Evolutionary conservation across 2,888 invertebrate species (phyloP), one percentile per base, ranked within the genome.

Genomic region (Andrena minutula): DNA sequence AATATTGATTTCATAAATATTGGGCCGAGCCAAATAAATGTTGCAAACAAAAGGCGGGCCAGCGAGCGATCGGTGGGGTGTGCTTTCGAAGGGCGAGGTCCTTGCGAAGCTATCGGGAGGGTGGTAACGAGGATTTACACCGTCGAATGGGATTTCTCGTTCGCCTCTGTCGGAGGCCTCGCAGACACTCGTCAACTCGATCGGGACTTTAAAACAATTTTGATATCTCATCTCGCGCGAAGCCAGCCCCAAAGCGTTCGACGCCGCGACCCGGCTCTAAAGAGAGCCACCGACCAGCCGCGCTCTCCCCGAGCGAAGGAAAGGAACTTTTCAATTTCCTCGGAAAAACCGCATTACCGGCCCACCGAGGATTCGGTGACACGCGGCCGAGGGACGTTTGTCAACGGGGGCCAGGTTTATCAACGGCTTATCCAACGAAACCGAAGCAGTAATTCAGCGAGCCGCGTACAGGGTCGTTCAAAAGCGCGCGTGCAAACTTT

Each of bases 171-270:
- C 72, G 63, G 41, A 12, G 32, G 60, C 58, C 73, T 56, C 80
- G 70, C 60, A 80, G 83, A 79, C 80, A 79, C 86, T 87, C 84
- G 84, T 89, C 90, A 87, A 90, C 83, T 89, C 90, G 86, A 88
- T 89, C 86, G 88, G 72, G 86, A 87, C 87, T 89, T 88, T 89
- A 83, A 88, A 90, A 89, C 88, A 90, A 91, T 90, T 91, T 89
- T 89, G 85, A 91, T 88, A 87, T 89, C 85, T 88, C 89, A 87
- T 90, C 88, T 87, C 74, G 66, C 66, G 47, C 82, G 79, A 28
- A 30, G 68, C 63, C 78, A 69, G 71, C 58, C 28, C 66, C 64
- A 16, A 70, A 66, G 56, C 60, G 60, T 66, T 56, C 71, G 65
- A 64, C 68, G 30, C 71, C 78, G 74, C 23, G 64, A n/a, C 76